A percentile compares a stretch with the other conserved stretches of the same genome.
Evolutionary conservation across 2,113 vertebrate genomes (phyloP).

Genomic region (Natator depressus): DNA sequence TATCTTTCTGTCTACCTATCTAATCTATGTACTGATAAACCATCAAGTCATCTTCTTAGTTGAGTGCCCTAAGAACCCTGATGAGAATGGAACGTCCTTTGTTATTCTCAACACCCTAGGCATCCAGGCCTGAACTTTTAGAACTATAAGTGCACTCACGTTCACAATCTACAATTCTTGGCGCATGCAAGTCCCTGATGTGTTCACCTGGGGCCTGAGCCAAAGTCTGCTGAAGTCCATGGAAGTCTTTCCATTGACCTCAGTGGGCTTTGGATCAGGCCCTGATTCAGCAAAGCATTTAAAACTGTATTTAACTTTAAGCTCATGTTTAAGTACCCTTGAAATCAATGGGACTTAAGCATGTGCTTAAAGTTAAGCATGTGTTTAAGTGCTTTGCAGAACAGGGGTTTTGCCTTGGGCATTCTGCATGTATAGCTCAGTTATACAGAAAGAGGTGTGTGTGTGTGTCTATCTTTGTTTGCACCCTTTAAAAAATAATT

Average conservation of each 20-base stretch:
- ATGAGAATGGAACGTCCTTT: rapidly evolving
- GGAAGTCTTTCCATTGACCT: neutral
- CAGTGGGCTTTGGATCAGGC: neutral
- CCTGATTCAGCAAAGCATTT: neutral
- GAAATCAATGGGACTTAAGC: neutral
- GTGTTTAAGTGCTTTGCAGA: neutral
- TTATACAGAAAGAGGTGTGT: neutral
- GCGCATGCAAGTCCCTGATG: neutral
- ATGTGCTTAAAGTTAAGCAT: neutral
- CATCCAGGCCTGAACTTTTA: neutral
- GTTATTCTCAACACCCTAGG: neutral
- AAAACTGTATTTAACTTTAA: neutral
- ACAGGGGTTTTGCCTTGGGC: neutral
- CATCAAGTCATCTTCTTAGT: neutral
- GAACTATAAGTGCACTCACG: neutral
- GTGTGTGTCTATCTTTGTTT: neutral
- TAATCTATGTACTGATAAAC: neutral
- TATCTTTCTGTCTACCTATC: neutral
- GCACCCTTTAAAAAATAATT: neutral
- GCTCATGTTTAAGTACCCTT: neutral
- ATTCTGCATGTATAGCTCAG: neutral
- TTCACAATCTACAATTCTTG: neutral
- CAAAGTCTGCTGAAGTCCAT: neutral
- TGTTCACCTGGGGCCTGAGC: neutral
- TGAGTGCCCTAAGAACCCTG: neutral